Percentiles rank a stretch among this genome's conserved stretches.
These are phyloP conservation scores for Brachynemurus nebulosus DNA, from an alignment of 2,888 invertebrate species.

Conservation along the genomic window DNA sequence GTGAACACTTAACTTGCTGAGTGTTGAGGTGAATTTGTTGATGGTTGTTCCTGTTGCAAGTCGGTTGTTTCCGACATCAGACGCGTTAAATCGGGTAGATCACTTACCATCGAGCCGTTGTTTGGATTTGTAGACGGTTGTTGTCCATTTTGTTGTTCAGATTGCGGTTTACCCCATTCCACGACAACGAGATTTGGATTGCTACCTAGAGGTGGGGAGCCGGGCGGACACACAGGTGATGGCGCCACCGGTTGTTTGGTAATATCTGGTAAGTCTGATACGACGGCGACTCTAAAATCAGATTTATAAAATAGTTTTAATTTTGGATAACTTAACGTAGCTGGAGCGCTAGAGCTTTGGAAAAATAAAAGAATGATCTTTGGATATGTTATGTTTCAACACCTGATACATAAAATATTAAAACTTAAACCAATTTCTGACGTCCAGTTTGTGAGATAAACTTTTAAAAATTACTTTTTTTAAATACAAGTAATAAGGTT, in stretches of 20 bases:
- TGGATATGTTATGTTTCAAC: too few relatives aligned
- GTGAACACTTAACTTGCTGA: neutral
- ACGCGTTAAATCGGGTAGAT: slow-evolving; percentile 7
- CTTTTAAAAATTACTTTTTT: too few relatives aligned
- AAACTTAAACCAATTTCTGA: too few relatives aligned
- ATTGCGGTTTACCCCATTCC: neutral
- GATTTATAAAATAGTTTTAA: too few relatives aligned
- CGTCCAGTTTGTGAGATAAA: too few relatives aligned
- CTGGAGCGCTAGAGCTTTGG: neutral
- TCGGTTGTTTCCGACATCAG: neutral
- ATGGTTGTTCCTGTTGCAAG: too few relatives aligned
- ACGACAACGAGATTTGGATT: slow-evolving; percentile 1
- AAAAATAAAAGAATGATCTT: too few relatives aligned
- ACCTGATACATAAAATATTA: too few relatives aligned
- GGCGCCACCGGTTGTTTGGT: neutral
- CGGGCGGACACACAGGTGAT: neutral
- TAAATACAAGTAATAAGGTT: too few relatives aligned
- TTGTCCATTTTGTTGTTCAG: neutral
- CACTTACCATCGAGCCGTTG: neutral
- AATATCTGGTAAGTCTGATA: neutral
- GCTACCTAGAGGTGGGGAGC: neutral
- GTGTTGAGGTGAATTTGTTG: neutral
- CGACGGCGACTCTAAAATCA: too few relatives aligned
- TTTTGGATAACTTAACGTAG: too few relatives aligned
- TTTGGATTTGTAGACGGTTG: neutral